phyloP scores from a whole-genome alignment of 2,113 vertebrate genomes.

The Spheniscus mendiculus region DNA sequence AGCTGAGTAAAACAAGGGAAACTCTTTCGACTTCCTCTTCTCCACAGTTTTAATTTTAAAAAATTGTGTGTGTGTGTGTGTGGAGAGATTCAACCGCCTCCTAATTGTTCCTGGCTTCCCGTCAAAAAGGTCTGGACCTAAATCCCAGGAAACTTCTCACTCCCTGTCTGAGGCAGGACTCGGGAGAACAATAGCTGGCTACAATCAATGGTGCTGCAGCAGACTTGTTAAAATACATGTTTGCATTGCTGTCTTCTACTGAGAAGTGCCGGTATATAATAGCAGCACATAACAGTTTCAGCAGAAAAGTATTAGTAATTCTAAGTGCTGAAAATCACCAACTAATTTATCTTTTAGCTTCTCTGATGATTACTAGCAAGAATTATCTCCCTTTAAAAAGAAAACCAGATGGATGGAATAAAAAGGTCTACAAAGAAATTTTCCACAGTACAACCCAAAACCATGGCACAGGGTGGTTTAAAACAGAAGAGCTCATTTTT shows the following conservation, averaged over 20 bases:
- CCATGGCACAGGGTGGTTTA: not conserved
- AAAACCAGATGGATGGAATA: not conserved
- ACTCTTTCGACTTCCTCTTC: not conserved
- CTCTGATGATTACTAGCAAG: not conserved
- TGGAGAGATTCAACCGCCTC: not conserved
- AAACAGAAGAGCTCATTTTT: not conserved
- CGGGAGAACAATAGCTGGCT: constrained; percentile 9
- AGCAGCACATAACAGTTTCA: not conserved
- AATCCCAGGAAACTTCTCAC: constrained; percentile 26
- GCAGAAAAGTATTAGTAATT: not conserved
- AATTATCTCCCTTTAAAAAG: not conserved
- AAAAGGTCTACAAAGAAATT: not conserved
- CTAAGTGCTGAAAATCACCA: not conserved
- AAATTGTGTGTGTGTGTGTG: not conserved
- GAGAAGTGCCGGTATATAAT: not conserved
- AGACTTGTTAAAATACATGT: not conserved
- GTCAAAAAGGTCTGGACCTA: not conserved
- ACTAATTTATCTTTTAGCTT: not conserved
- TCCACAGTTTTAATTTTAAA: not conserved
- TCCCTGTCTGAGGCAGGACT: not conserved
- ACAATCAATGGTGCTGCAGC: not conserved
- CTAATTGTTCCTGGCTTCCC: not conserved
- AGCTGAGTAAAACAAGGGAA: not conserved
- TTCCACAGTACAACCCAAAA: not conserved
- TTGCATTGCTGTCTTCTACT: not conserved